Percentiles rank a stretch among this genome's conserved stretches.
These are phyloP conservation scores for Mola mola DNA, from an alignment of 2,113 vertebrate genomes.

Conservation along the genomic window DNA sequence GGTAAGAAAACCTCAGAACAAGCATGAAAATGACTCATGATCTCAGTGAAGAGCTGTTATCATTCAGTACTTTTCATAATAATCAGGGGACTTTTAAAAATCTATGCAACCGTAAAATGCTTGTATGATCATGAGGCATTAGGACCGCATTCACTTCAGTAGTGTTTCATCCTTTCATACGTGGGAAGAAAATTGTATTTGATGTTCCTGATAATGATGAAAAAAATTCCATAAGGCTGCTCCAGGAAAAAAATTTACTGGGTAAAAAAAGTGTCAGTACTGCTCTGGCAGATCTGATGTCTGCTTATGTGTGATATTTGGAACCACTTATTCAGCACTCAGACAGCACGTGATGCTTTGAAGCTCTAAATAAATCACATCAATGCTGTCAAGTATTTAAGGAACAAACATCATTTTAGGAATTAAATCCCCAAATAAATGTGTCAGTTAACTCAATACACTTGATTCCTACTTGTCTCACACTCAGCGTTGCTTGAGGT, in stretches of 20 bases:
- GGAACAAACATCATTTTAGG: constrained; percentile 1
- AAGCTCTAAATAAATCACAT: not conserved
- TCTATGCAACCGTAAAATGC: constrained; percentile 3
- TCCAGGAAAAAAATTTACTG: constrained; percentile 19
- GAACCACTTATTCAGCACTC: constrained; percentile 13
- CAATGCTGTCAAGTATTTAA: constrained; percentile 1
- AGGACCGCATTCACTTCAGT: constrained; percentile 19
- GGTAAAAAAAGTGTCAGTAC: not conserved
- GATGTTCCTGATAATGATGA: constrained; percentile 40
- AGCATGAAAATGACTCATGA: constrained; percentile 8
- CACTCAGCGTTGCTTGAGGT: not conserved
- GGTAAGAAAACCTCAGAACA: constrained; percentile 13
- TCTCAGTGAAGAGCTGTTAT: constrained; percentile 14
- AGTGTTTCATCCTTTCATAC: constrained; percentile 43
- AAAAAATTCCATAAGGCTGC: constrained; percentile 15
- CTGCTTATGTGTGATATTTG: constrained; percentile 14
- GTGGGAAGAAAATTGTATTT: constrained; percentile 37
- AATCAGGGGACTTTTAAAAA: constrained; percentile 40
- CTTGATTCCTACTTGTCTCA: not conserved
- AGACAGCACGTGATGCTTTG: not conserved
- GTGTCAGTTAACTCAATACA: not conserved
- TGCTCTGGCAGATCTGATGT: constrained; percentile 11
- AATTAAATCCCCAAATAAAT: not conserved
- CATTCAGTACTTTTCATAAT: constrained; percentile 25
- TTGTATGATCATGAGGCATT: constrained; percentile 32